Evolutionary conservation across 2,797 vertebrate genomes (phyloP), one percentile per base, ranked within the genome.

Genomic region (Gymnoscopelus braueri): DNA sequence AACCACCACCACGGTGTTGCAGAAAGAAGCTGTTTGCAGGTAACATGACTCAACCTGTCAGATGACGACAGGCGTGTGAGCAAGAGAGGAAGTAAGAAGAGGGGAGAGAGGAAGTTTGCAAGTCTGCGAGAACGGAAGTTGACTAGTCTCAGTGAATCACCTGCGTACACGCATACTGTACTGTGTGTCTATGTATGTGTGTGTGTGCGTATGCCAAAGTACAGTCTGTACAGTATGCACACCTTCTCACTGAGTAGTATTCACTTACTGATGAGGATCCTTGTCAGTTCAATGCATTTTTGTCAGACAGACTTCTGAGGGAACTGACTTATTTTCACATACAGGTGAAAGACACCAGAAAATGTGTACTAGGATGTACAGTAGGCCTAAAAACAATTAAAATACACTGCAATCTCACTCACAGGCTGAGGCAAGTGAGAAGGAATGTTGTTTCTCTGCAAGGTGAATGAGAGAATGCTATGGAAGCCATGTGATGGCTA

Each of bases 21-120:
- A 60, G 29, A 64, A 7, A n/a, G 29, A 53, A 48, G 71, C 26
- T 65, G 65, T 59, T 68, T 29, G n/a, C 4, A 84, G 74, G 80
- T 80, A 72, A 82, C 77, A 83, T 77, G 81, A 88, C 82, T 86
- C 71, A 77, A 87, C 88, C 82, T 75, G 87, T 87, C 83, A 73
- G 78, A 78, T 78, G 73, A 80, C 69, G 79, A 73, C 83, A 79
- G 58, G 74, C 69, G 39, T 39, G 0, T 67, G 63, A 65, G 69
- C 78, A 58, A 14, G 75, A 78, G 67, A 64, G 85, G 84, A 89
- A 87, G 79, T 83, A 57, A 80, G 32, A 84, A 54, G 78, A 50
- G 14, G 26, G 61, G 24, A n/a, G 35, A n/a, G 35, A 84, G 86
- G 87, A 90, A 87, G 86, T 71, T 64, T 74, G 67, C 56, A 54